These are phyloP conservation scores for Calameuta filiformis DNA, from an alignment of 2,888 invertebrate species.

Conservation along the genomic window DNA sequence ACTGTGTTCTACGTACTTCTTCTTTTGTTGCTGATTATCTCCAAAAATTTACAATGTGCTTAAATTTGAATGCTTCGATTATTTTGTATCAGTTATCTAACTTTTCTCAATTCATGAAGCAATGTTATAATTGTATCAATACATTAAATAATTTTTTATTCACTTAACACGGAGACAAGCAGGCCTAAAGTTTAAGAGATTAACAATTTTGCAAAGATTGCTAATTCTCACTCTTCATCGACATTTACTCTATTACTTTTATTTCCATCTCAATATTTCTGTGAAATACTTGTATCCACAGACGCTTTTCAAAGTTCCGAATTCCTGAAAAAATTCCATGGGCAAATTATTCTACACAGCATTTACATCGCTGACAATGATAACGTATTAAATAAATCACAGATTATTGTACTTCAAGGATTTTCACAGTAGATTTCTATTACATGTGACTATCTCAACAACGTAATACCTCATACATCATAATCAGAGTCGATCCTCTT, in stretches of 20 bases:
- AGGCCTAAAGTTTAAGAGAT: neutral
- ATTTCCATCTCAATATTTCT: no score
- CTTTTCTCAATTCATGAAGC: neutral
- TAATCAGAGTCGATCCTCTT: neutral
- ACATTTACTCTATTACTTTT: no score
- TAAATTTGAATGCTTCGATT: neutral
- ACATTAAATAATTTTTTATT: neutral
- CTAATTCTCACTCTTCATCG: neutral
- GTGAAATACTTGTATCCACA: no score
- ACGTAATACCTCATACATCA: no score
- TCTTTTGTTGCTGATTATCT: neutral
- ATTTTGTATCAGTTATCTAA: neutral
- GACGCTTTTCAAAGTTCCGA: no score
- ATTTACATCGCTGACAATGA: neutral
- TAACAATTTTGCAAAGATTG: neutral
- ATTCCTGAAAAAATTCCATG: no score
- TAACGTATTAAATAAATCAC: neutral
- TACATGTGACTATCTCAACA: no score
- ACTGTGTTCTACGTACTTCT: neutral
- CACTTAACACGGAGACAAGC: neutral
- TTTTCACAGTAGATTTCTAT: no score
- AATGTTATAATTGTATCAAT: neutral
- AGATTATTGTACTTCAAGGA: neutral
- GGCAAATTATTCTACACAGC: neutral
- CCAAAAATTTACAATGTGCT: neutral